phyloP scores from a whole-genome alignment of 1,140 invertebrate genomes.

The Cydia pomonella region DNA sequence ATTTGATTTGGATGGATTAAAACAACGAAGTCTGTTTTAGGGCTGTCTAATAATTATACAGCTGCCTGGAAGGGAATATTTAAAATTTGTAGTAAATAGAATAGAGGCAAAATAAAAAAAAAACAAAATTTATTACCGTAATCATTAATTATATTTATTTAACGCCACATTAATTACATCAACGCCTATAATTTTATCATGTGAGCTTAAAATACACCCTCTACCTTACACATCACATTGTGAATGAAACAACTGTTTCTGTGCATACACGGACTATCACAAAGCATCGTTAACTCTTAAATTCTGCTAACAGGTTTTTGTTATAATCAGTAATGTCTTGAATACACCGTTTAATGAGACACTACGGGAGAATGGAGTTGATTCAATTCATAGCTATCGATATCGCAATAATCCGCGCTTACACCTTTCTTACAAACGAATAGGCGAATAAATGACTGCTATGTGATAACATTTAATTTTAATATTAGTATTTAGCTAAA shows the following conservation, averaged over 20 bases:
- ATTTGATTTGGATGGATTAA: too few relatives aligned
- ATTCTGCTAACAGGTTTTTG: neutral
- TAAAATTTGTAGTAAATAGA: neutral
- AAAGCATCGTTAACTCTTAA: neutral
- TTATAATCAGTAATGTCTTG: neutral
- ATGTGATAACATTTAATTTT: neutral
- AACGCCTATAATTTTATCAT: slow-evolving; percentile 14
- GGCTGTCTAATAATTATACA: too few relatives aligned
- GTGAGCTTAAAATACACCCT: slow-evolving; percentile 16
- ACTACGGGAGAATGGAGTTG: neutral
- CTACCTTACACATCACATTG: slow-evolving; percentile 14
- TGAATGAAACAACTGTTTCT: neutral
- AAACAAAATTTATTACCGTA: slow-evolving; percentile 18
- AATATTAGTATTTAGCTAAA: neutral
- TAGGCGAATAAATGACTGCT: slow-evolving; percentile 2
- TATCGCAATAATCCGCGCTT: neutral
- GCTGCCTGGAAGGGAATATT: too few relatives aligned
- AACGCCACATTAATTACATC: slow-evolving; percentile 20
- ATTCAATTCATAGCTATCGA: neutral
- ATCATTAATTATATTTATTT: slow-evolving; percentile 21
- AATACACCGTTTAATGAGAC: neutral
- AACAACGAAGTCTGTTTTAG: too few relatives aligned
- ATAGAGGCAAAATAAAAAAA: neutral
- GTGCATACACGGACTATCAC: slow-evolving; percentile 4
- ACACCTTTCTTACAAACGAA: neutral